Percentiles rank a stretch among this genome's conserved stretches.
Conservation (phyloP, 2,888 invertebrate species). For the Strigamia crassipes region DNA sequence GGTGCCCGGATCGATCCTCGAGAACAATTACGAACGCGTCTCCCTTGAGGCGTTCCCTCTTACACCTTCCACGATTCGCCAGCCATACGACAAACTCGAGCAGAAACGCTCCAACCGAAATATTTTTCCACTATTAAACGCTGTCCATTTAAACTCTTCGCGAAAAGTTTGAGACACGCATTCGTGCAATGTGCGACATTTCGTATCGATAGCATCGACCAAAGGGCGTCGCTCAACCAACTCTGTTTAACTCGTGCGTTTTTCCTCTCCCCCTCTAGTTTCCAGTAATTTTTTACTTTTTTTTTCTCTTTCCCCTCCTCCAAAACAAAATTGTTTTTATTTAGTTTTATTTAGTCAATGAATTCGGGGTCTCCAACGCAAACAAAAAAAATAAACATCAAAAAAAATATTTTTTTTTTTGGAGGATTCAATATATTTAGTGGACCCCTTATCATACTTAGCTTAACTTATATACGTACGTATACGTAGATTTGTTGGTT, state of each 20-base stretch:
- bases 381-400: too few species aligned
- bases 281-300: not conserved
- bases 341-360: not conserved
- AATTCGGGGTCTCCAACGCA: too few species aligned
- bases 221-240: not conserved
- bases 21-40: constrained; percentile 30
- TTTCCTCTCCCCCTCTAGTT: not conserved
- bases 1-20: constrained; percentile 16
- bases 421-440: too few species aligned
- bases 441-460: too few species aligned
- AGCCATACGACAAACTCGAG: not conserved
- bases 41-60: constrained; percentile 7
- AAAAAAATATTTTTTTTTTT: too few species aligned
- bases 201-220: constrained; percentile 3
- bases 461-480: too few species aligned
- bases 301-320: not conserved
- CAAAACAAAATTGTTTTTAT: not conserved
- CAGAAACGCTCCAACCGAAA: not conserved
- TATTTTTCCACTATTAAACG: constrained; percentile 7
- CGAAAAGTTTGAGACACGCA: not conserved
- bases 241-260: constrained; percentile 2
- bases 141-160: not conserved
- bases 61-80: not conserved
- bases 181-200: not conserved
- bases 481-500: too few species aligned